Evolutionary conservation across 2,113 vertebrate species (phyloP).

Genomic region (Litocranius walleri): DNA sequence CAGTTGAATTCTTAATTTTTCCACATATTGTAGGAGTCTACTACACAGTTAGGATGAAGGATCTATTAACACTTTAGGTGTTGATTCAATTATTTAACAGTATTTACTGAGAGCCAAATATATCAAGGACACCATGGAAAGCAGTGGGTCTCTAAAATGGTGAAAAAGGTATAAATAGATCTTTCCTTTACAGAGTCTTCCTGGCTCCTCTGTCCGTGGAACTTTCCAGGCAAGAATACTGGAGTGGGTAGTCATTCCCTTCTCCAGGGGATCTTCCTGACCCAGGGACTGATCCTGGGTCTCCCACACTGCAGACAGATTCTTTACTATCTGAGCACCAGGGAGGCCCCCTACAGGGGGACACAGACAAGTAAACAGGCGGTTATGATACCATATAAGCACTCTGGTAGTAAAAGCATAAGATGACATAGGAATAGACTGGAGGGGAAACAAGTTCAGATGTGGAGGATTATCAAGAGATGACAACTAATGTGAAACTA

Average conservation of each 20-base stretch:
- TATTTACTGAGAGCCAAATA: conserved; percentile 3
- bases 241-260: neutral
- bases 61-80: neutral
- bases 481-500: neutral
- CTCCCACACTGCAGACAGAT: neutral
- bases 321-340: neutral
- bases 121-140: neutral
- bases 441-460: neutral
- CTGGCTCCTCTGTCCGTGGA: neutral
- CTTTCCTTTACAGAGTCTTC: neutral
- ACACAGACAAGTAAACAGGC: neutral
- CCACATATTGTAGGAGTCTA: neutral
- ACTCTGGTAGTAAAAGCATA: neutral
- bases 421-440: neutral
- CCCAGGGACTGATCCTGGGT: neutral
- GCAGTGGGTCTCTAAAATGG: neutral
- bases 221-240: neutral
- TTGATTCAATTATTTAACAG: neutral
- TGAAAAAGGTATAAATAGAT: neutral
- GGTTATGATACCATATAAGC: neutral
- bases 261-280: neutral
- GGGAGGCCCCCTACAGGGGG: neutral
- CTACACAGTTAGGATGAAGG: neutral
- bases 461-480: neutral
- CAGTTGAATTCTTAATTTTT: neutral